Evolutionary conservation across 2,888 invertebrate genomes (phyloP), one percentile per base, ranked within the genome.

Genomic region (Pheosia tremula): DNA sequence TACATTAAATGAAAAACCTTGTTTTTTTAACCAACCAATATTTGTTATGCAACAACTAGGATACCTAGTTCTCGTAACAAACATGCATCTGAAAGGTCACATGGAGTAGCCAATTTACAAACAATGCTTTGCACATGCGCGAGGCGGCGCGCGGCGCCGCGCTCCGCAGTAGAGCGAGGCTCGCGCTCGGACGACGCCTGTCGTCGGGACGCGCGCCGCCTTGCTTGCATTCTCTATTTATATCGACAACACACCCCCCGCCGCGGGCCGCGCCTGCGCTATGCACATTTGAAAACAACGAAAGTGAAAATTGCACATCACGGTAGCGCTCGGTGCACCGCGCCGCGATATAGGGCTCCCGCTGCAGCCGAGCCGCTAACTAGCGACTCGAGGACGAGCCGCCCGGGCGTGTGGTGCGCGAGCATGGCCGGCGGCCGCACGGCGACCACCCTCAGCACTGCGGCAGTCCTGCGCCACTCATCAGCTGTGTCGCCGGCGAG

Each of bases 241-340:
- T 92, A 93, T 91, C 90, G 90, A 89, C 87, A 67, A 72, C 79
- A 77, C 73, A 72, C 81, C 75, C 75, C 79, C 74, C 75, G 70
- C 74, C 66, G 69, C 80, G 72, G 75, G 77, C 78, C 84, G 82
- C 91, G 91, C 91, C 85, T 86, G 92, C 91, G 92, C 85, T 74
- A 63, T 77, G 74, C 78, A 75, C 78, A 81, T 80, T 80, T 83
- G 72, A 82, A 79, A 85, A 87, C 79, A 69, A 83, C 82, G 86
- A 91, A 90, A 91, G 89, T 89, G 89, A 91, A 90, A 91, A 89
- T 87, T 89, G 87, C 90, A 90, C 88, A 91, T 88, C 85, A 90
- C 87, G 87, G 78, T 85, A 78, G 77, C 77, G 76, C 63, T 77
- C 79, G 75, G 80, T 85, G 80, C 81, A 82, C 68, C 73, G 72